Evolutionary conservation across 2,113 vertebrate genomes (phyloP).

Genomic region (Nothocercus nigrocapillus): DNA sequence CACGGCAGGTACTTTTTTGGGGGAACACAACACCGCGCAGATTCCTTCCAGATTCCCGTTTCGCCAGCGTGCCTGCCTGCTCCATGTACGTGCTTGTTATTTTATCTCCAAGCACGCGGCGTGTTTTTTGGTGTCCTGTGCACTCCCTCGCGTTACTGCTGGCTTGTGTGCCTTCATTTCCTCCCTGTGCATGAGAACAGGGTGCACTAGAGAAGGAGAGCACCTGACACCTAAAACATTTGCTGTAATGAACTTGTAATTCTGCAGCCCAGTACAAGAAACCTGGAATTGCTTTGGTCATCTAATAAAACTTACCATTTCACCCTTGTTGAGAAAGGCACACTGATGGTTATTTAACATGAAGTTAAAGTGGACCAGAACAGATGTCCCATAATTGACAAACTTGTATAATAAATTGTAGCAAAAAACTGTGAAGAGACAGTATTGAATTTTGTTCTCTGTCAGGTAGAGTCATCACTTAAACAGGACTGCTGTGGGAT

Average conservation of each 20-base stretch:
- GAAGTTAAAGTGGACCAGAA: neutral
- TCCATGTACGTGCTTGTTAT: fast-evolving
- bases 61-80: neutral
- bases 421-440: neutral
- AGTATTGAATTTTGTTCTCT: neutral
- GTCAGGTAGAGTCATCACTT: neutral
- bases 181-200: fast-evolving
- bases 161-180: neutral
- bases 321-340: neutral
- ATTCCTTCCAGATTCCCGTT: neutral
- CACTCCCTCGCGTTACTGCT: neutral
- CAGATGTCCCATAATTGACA: neutral
- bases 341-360: neutral
- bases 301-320: neutral
- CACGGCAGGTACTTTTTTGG: neutral
- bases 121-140: neutral
- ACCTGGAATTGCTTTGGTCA: neutral
- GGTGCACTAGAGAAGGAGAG: neutral
- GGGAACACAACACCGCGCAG: neutral
- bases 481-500: neutral
- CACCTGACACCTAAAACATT: fast-evolving
- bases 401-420: neutral
- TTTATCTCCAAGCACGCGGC: neutral
- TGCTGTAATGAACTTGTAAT: neutral
- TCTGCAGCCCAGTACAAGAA: neutral